Evolutionary conservation across 1,140 invertebrate genomes (phyloP), one percentile per base, ranked within the genome.

Genomic region (Aphelinus certus): DNA sequence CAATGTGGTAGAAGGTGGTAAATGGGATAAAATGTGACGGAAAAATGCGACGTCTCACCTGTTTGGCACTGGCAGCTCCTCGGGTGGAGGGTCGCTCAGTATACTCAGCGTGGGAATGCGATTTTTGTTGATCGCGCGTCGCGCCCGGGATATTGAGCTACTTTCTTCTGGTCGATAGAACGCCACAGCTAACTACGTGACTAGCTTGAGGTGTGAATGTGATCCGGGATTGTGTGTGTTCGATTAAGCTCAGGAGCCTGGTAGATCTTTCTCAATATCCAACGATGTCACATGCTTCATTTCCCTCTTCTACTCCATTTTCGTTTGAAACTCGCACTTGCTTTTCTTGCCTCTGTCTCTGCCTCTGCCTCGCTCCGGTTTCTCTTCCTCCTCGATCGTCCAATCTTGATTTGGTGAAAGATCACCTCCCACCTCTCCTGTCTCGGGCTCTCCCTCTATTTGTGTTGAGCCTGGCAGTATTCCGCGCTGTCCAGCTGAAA

Each of bases 381-480:
- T 60, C 10, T 46, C 47, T 9, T 3, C 64, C 9, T 4, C 0
- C 47, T 45, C 53, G 0, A 42, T 61, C 42, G 2, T 45, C 45
- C n/a, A 4, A 7, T 43, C n/a, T 61, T 45, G 42, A 42, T 61
- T 56, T 26, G 26, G 26, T 26, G 26, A 26, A 26, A 26, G 26
- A 64, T 62, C n/a, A 76, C 63, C 46, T 73, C 49, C 60, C 60
- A 43, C 64, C 71, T 75, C 58, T 73, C 48, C 56, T 53, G 45
- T 73, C 48, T 1, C 42, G 71, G 26, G n/a, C 73, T 77, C 75
- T 78, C 84, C 85, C 84, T 93, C 93, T 95, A 95, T 95, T 96
- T 95, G 94, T 96, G 95, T 94, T 96, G 95, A 89, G 95, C 95
- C 92, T 96, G 95, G 93, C 96, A 97, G 91, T 96, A 96, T 91